These are phyloP conservation scores for Masticophis lateralis DNA, from an alignment of 2,797 vertebrate species.

Conservation along the genomic window DNA sequence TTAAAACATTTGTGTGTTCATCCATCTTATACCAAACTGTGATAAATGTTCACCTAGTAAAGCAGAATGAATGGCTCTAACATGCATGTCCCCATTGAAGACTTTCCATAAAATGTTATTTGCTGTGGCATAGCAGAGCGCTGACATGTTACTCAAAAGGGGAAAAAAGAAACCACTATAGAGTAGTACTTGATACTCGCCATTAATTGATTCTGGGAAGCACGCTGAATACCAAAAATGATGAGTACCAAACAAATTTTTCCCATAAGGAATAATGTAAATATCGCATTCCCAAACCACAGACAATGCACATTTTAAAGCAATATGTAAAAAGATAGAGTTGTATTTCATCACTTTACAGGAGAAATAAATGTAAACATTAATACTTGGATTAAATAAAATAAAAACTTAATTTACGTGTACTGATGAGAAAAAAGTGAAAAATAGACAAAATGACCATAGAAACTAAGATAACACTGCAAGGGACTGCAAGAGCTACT, in stretches of 20 bases:
- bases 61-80: neutral
- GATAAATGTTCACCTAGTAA: neutral
- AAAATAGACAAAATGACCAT: neutral
- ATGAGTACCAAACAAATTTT: neutral
- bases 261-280: neutral
- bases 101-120: neutral
- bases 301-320: neutral
- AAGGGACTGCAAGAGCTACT: neutral
- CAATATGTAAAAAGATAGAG: neutral
- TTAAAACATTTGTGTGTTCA: neutral
- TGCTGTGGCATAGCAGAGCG: neutral
- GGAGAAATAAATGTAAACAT: neutral
- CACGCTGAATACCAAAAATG: neutral
- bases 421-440: neutral
- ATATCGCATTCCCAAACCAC: neutral
- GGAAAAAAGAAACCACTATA: accelerated
- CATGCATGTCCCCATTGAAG: neutral
- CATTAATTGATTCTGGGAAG: neutral
- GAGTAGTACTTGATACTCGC: neutral
- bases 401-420: neutral
- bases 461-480: neutral
- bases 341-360: neutral
- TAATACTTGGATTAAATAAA: neutral
- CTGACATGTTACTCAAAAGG: neutral
- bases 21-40: neutral